Evolutionary conservation across 2,797 vertebrate species (phyloP), one percentile per base, ranked within the genome.

Genomic region (Schizothorax lantsangensis): DNA sequence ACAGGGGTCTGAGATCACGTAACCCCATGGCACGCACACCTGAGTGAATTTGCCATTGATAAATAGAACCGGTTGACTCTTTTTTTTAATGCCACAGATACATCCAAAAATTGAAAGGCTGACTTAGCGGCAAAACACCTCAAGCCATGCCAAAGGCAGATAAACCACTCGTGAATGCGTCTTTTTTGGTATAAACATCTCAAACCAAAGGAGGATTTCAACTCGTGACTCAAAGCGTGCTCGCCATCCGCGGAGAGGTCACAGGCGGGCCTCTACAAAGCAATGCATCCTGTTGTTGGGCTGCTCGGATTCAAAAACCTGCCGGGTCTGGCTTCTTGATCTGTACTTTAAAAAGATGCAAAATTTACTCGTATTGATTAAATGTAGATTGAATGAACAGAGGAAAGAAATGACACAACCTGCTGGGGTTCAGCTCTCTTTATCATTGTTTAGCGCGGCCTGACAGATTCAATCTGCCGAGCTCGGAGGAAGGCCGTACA

Each of bases 381-480:
- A 96, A 96, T 92, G 94, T 93, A 95, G 95, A 96, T 96, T 96
- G 96, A 97, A 96, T 93, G 93, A 96, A 95, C 91, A 66, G 91
- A 81, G 88, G 77, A 91, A 95, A 96, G 95, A 96, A 96, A 95
- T 95, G 94, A 92, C 93, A 93, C 91, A 90, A 92, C 87, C 91
- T 90, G 91, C 95, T 93, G 93, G 95, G 96, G 96, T 95, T 96
- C 93, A 94, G 93, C 96, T 94, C 93, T 89, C 89, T 88, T 91
- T 91, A 89, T 95, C 96, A 96, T 96, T 96, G 96, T 96, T 96
- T 97, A 97, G 96, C 95, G 93, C 94, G 88, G 94, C 91, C 47
- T 96, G 96, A 97, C 95, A 96, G 95, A 96, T 97, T 96, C 96
- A 96, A 96, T 98, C 95, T 96, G 94, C 95, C 92, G 94, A 93